A percentile compares a stretch with the other conserved stretches of the same genome.
phyloP scores from a whole-genome alignment of 2,797 vertebrate species.

The Threskiornis aethiopicus region DNA sequence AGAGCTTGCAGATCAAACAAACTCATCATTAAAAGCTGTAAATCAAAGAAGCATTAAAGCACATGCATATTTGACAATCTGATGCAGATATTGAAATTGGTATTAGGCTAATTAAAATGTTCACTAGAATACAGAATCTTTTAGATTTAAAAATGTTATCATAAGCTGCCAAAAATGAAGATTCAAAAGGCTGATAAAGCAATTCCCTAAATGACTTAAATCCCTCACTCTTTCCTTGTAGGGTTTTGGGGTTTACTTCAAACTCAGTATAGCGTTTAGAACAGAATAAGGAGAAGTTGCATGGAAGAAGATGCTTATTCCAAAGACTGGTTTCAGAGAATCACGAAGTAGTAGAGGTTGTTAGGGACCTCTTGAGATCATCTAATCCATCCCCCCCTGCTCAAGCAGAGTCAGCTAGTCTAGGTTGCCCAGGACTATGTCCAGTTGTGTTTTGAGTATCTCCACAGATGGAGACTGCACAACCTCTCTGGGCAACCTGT shows the following conservation, averaged over 20 bases:
- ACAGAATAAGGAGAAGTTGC: neutral
- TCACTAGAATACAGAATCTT: neutral
- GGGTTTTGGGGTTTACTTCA: neutral
- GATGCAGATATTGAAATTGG: neutral
- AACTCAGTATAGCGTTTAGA: neutral
- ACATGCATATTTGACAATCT: neutral
- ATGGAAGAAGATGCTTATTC: neutral
- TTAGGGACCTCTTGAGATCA: neutral
- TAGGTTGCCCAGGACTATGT: neutral
- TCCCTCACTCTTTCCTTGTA: neutral
- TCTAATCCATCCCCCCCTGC: neutral
- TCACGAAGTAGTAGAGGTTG: fast-evolving
- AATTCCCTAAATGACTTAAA: neutral
- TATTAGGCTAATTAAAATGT: neutral
- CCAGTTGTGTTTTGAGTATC: neutral
- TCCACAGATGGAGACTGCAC: neutral
- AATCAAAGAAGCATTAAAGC: slow-evolving; percentile 12
- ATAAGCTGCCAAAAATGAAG: neutral
- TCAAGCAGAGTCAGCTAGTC: neutral
- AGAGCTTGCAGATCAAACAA: slow-evolving; percentile 5
- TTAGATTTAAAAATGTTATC: neutral
- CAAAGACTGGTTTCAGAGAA: neutral
- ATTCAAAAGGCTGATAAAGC: neutral
- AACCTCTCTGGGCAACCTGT: neutral
- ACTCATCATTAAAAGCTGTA: neutral